Base-by-base conservation (phyloP, 2,113 vertebrate species). In the Corapipo altera region DNA sequence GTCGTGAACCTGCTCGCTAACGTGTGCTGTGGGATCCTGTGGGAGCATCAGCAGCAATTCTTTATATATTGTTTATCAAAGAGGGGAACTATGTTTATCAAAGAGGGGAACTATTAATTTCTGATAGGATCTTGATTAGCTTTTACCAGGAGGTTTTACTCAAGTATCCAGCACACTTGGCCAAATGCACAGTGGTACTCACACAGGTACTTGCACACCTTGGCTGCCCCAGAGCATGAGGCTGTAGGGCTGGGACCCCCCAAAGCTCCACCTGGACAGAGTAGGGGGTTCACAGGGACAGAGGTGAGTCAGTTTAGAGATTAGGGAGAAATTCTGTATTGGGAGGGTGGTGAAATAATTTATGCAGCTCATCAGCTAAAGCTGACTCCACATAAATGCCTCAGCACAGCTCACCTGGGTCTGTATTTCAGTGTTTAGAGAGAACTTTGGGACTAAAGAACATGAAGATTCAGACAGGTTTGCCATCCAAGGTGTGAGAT, bases 351-450 rank as follows among this genome's bases (percentile, higher is more conserved):
- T 37, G 49, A 19, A 44, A 12, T 6, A 3, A 1, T 0, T 11
- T 1, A 3, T 13, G 22, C 54, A 27, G 62, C 55, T 39, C 62
- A 8, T 9, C 19, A 15, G 41, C 22, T 9, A 5, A 9, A 27
- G 20, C 11, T 23, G 33, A 5, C 27, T 27, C 37, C 2, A 20
- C 33, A 8, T 3, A 13, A 39, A 30, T 2, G 13, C 2, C 0
- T 11, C 15, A 21, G 12, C 1, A 0, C 8, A 7, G 46, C 8
- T 61, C 52, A 8, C 3, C 30, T 3, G 0, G 4, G 27, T 9
- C 44, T 21, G 0, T 3, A 6, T 7, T 11, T 20, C 22, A 33
- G 51, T 9, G 23, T 26, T 58, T 30, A 15, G 69, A 27, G 30
- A 37, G 39, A 54, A 6, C 21, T 58, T 10, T 14, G 22, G 35